Base-by-base conservation (phyloP, 2,888 invertebrate genomes). In the Sarcophaga rosellei region DNA sequence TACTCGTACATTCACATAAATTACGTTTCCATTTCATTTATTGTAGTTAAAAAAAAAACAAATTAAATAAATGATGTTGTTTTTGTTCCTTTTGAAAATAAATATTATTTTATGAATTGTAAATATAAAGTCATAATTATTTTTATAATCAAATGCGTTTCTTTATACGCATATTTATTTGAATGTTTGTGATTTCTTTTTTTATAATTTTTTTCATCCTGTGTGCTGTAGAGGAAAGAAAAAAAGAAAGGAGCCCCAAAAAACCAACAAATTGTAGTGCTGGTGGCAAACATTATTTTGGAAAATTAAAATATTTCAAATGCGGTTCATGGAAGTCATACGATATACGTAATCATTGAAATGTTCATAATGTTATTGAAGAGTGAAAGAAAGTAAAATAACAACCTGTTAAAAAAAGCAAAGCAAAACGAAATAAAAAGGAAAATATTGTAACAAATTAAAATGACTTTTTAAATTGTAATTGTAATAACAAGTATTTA, bases 391-490 rank as follows among this genome's bases (percentile, higher is more conserved):
- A 53, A 47, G 6, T n/a, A 73, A 61, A 72, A 68, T 63, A 73
- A 57, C 70, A 76, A 66, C 66, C 59, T 77, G 82, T 73, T 73
- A 65, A 70, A 76, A 76, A 72, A 35, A 35, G 15, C 15, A 79
- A 57, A 53, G 17, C 25, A 70, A 53, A 73, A 65, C 45, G 17
- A 45, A 8, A 35, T 1, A 0, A 35, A 35, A 1, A 35, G 10
- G 2, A 35, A 35, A 35, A 35, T 8, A 35, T 4, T 35, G 35
- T 35, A 35, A 35, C 35, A 35, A 35, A 35, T 35, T 35, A 35
- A 35, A 35, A 79, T 12, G 44, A 12, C 23, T 81, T 25, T 35
- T 69, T 23, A 69, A 68, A 62, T 81, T 57, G 59, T 69, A 45
- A 17, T 76, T 62, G 3, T 63, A 35, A 35, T 35, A 35, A 35